Evolutionary conservation across 1,140 invertebrate species (phyloP), one percentile per base, ranked within the genome.

Genomic region (Pemphigus obesinymphae): DNA sequence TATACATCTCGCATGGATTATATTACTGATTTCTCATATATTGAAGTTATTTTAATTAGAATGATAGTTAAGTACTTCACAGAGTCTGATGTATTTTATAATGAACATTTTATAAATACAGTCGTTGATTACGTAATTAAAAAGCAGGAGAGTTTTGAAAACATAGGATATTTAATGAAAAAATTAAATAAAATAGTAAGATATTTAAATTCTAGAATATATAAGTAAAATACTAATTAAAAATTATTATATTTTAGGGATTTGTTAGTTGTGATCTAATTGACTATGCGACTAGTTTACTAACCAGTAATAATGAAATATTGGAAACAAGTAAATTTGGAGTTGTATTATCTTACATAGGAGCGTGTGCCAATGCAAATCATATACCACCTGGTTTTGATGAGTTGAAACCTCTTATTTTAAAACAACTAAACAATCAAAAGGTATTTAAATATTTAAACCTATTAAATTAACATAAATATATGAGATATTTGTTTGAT

Each of bases 341-440:
- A 83, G 20, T 83, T 86, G 85, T 89, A 17, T 88, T 89, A 82
- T 86, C 87, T 40, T 87, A 90, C 82, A 86, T 90, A 78, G 88
- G 87, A 82, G 88, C 86, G 50, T 85, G 90, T 31, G 86, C 88
- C 17, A 88, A 88, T 83, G 89, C 89, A 40, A 89, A 91, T 86
- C 91, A 89, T 84, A 89, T 88, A 66, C 90, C 91, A 3, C 72
- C 86, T 23, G 83, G 88, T 84, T 92, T 91, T 90, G 84, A 86
- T 3, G 84, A 82, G 43, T 85, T 92, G 43, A 85, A 86, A 83
- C 82, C 82, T 76, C 80, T 87, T 86, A 86, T 89, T 85, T 84
- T 87, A 8, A 45, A 86, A 37, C 87, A 88, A 83, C 83, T 86
- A 45, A 84, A 83, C 83, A 78, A 82, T 87, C 10, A 83, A 88